These are phyloP conservation scores for Cremastobaeus sp. DNA, from an alignment of 2,888 invertebrate species.

Conservation along the genomic window DNA sequence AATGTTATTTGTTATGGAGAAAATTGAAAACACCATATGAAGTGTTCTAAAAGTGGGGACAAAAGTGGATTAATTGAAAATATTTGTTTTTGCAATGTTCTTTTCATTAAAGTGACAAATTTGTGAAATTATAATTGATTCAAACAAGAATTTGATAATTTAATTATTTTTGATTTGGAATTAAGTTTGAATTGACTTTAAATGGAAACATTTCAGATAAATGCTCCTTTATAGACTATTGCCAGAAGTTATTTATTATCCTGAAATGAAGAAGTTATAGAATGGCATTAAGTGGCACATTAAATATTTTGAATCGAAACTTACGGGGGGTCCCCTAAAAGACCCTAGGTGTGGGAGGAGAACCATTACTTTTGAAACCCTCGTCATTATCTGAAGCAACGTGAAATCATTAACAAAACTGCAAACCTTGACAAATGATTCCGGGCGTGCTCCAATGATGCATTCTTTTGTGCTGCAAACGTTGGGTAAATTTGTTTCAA, in stretches of 20 bases:
- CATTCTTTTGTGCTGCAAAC: neutral
- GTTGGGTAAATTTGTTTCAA: neutral
- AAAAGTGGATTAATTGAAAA: no score
- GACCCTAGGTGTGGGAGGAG: conserved; percentile 45
- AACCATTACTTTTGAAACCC: conserved; percentile 36
- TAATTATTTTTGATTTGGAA: no score
- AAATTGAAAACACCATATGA: no score
- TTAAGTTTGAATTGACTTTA: neutral
- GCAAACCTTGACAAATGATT: conserved; percentile 38
- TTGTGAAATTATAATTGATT: no score
- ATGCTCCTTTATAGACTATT: conserved; percentile 11
- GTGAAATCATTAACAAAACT: conserved; percentile 32
- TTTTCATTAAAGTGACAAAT: no score
- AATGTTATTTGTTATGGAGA: no score
- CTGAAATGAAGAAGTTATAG: conserved; percentile 40
- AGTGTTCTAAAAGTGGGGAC: no score
- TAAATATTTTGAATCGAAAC: conserved; percentile 48
- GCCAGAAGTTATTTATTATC: conserved; percentile 47
- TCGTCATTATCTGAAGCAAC: conserved; percentile 33
- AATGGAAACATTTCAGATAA: conserved; percentile 1
- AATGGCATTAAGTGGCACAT: conserved; percentile 42
- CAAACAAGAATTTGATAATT: no score
- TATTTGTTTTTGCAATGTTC: no score
- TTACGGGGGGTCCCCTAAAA: conserved; percentile 43
- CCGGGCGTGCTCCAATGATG: conserved; percentile 19